Base-by-base conservation (phyloP, 2,888 invertebrate genomes). In the Meandrusa payeni region DNA sequence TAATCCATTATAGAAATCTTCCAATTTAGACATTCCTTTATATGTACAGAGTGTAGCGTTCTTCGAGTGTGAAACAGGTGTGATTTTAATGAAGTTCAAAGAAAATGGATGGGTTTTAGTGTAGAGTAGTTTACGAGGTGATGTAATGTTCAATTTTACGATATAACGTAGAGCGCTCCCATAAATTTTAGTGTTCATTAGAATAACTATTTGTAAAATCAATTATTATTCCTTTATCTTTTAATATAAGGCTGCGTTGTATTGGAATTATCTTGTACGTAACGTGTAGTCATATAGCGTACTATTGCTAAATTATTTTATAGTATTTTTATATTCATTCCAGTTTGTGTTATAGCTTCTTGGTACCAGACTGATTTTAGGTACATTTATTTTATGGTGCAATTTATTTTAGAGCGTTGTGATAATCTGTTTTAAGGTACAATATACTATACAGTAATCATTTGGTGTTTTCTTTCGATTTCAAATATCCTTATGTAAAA, bases 391-490 rank as follows among this genome's bases (percentile, higher is more conserved):
- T 83, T 86, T 80, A 83, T 82, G 86, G 86, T 87, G 87, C 87
- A 87, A 87, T 87, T 83, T 83, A 82, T 81, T 87, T 77, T 86
- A 86, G 85, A 85, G 83, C 85, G 85, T 87, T 87, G 87, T 87
- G 87, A 87, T 87, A 87, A 86, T 83, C 81, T 77, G 82, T 86
- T 87, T 87, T 79, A 78, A 81, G 83, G 82, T 85, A 83, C 74
- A 80, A 54, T 80, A 80, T 76, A 78, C 72, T 82, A 85, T 83
- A 83, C 78, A 80, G 67, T 56, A 55, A 61, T 36, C 38, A 13
- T 6, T 26, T 38, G 7, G 5, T 17, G 33, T 13, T 15, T 28
- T 37, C 41, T 51, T 60, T 65, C n/a, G n/a, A n/a, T n/a, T n/a
- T n/a, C n/a, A n/a, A n/a, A n/a, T n/a, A n/a, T n/a, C n/a, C n/a